Base-by-base conservation (phyloP, 2,888 invertebrate genomes). In the Drosophila parthenogenetica region DNA sequence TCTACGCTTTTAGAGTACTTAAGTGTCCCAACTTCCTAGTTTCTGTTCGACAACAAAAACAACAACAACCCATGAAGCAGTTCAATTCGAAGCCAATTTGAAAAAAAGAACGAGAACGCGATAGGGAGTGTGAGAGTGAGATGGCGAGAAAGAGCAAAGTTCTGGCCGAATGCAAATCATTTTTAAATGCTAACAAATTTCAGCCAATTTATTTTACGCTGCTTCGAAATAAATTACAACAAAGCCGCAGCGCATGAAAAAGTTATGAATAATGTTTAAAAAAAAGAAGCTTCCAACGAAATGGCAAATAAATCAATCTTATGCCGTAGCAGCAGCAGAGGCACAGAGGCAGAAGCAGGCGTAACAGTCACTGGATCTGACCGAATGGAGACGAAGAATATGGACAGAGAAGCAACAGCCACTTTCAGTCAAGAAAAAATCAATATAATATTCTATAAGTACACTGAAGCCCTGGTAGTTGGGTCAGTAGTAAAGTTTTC, bases 161-260 rank as follows among this genome's bases (percentile, higher is more conserved):
- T 61, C 37, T 48, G 45, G 17, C 39, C 69, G 50, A 65, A 81
- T 73, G 77, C 85, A 86, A 89, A 87, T 89, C 85, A 84, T 81
- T 84, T 85, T 86, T 84, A 86, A 86, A 86, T 89, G 89, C 89
- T 84, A 74, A 86, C 87, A 87, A 86, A 86, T 86, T 83, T 86
- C 81, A 75, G 49, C 50, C 84, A 88, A 88, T 85, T 85, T 88
- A 81, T 79, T 79, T 80, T 32, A 53, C 40, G 67, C 66, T 70
- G 48, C 63, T 63, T 64, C 49, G 69, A 85, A 77, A 84, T 84
- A 85, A 87, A 86, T 84, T 87, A 87, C 74, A 82, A 69, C 69
- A 63, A 73, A 72, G 67, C 61, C 70, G 53, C 68, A 75, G 69
- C 67, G 58, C 59, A 72, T 55, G 70, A 62, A 76, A 81, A 85